phyloP scores from a whole-genome alignment of 53 echinoderm and acorn worm species.

The Antedon mediterranea region DNA sequence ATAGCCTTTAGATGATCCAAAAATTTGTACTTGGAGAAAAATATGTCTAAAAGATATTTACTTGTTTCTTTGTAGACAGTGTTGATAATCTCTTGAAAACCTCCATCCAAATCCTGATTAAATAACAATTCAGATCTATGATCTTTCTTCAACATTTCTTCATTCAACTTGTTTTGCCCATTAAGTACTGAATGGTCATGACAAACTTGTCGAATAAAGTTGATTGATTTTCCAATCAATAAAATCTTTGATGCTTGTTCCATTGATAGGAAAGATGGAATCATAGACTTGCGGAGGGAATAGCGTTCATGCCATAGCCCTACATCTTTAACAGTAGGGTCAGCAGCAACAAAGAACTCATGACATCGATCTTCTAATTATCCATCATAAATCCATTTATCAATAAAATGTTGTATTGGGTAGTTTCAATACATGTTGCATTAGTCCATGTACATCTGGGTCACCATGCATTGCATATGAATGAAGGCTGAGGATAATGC shows the following conservation, averaged over 20 bases:
- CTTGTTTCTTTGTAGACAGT: constrained; percentile 76
- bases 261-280: constrained; percentile 74
- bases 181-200: constrained; percentile 66
- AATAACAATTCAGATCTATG: constrained; percentile 62
- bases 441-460: constrained; percentile 35
- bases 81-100: constrained; percentile 81
- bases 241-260: constrained; percentile 88
- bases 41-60: constrained; percentile 67
- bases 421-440: constrained; percentile 70
- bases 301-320: constrained; percentile 95
- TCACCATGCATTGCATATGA: constrained; percentile 95
- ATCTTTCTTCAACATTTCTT: constrained; percentile 16
- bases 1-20: constrained; percentile 93
- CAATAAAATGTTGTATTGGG: constrained; percentile 71
- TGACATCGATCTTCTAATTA: constrained; percentile 76
- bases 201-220: constrained; percentile 87
- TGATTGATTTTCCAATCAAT: constrained; percentile 91
- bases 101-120: constrained; percentile 76
- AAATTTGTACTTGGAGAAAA: constrained; percentile 69
- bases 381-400: constrained; percentile 89
- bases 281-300: constrained; percentile 84
- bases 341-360: constrained; percentile 96
- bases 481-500: constrained; percentile 71
- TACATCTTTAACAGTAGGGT: constrained; percentile 71
- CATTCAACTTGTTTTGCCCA: constrained; percentile 19